Percentiles rank a stretch among this genome's conserved stretches.
These are phyloP conservation scores for Carduelis carduelis DNA, from an alignment of 2,797 vertebrate genomes.

Conservation along the genomic window DNA sequence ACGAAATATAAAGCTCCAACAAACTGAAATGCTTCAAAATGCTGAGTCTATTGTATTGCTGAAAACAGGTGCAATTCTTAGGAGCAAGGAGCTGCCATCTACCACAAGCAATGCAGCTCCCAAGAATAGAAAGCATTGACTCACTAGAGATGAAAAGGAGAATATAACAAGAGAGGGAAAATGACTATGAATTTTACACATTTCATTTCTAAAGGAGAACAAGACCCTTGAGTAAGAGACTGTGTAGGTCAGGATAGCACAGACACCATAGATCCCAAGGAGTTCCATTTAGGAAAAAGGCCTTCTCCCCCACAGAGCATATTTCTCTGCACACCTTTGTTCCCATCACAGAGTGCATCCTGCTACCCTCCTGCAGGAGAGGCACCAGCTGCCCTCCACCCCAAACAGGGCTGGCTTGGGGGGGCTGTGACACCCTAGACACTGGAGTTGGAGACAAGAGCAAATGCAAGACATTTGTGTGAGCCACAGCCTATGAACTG, in stretches of 20 bases:
- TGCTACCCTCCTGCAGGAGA: background rate
- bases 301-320: background rate
- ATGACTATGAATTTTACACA: background rate
- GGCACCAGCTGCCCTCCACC: background rate
- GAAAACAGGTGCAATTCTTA: background rate
- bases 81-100: background rate
- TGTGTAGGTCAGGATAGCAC: background rate
- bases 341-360: rapidly evolving
- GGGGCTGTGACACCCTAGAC: background rate
- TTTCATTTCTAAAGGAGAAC: background rate
- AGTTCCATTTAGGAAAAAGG: background rate
- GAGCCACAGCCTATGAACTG: background rate
- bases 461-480: rapidly evolving
- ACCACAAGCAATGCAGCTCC: background rate
- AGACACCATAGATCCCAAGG: rapidly evolving
- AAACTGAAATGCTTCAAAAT: background rate
- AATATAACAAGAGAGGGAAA: background rate
- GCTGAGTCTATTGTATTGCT: background rate
- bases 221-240: background rate
- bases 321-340: too few relatives aligned
- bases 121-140: background rate
- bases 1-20: background rate
- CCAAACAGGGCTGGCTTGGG: rapidly evolving
- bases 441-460: rapidly evolving
- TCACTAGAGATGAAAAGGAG: background rate